phyloP scores from a whole-genome alignment of 2,113 vertebrate species.

The Ardeotis arabs region DNA sequence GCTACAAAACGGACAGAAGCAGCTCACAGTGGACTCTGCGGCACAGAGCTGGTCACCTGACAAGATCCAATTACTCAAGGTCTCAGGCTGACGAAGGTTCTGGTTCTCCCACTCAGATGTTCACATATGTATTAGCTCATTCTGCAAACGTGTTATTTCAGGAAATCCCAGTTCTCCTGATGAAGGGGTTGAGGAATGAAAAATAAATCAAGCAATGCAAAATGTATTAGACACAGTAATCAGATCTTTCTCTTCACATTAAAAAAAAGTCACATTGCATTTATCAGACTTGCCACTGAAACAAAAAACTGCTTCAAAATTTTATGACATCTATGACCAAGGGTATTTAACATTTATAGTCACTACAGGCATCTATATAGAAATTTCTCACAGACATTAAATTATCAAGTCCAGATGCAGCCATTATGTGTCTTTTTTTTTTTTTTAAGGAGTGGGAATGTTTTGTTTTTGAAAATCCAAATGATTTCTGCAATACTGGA shows the following conservation, averaged over 20 bases:
- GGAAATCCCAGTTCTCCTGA: slow-evolving; percentile 5
- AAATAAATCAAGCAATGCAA: slow-evolving; percentile 52
- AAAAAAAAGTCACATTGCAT: slow-evolving; percentile 6
- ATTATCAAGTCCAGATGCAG: not conserved
- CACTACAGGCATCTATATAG: not conserved
- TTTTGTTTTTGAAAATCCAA: slow-evolving; percentile 25
- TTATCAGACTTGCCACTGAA: not conserved
- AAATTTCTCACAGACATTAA: not conserved
- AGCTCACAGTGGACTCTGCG: not conserved
- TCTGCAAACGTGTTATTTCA: not conserved
- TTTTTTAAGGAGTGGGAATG: not conserved
- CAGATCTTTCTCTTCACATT: not conserved
- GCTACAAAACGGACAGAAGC: not conserved
- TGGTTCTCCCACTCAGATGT: not conserved
- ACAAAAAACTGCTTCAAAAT: not conserved
- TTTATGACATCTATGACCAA: not conserved
- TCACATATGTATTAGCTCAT: not conserved
- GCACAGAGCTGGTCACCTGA: not conserved
- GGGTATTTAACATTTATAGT: not conserved
- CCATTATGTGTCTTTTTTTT: not conserved
- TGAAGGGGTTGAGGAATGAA: slow-evolving; percentile 27
- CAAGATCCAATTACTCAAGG: not conserved
- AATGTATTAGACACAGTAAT: slow-evolving; percentile 49
- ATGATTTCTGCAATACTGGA: slow-evolving; percentile 41
- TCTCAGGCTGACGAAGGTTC: not conserved